phyloP scores from a whole-genome alignment of 2,797 vertebrate genomes.

The Sternarchorhynchus goeldii region DNA sequence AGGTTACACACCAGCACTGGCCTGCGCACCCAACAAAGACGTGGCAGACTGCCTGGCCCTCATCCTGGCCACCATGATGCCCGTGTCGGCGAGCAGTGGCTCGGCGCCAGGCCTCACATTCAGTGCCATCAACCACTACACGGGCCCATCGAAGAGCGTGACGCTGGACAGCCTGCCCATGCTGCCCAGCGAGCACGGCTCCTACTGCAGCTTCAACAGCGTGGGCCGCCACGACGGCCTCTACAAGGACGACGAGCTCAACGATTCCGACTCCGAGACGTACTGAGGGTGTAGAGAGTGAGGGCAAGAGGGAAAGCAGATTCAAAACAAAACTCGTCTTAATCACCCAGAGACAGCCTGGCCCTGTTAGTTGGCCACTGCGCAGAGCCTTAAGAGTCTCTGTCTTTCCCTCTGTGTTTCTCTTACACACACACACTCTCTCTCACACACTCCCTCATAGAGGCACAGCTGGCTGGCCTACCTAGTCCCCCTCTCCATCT shows the following conservation, averaged over 20 bases:
- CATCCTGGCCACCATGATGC: slow-evolving; percentile 99
- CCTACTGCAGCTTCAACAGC: slow-evolving; percentile 97
- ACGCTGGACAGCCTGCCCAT: slow-evolving; percentile 91
- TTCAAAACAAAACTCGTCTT: slow-evolving; percentile 39
- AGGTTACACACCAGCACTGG: slow-evolving; percentile 98
- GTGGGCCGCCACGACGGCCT: slow-evolving; percentile 88
- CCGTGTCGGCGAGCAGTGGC: slow-evolving; percentile 84
- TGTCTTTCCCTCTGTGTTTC: background rate
- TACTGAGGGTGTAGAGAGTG: slow-evolving; percentile 76
- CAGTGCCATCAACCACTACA: slow-evolving; percentile 95
- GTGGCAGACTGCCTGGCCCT: slow-evolving; percentile 97
- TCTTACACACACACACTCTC: slow-evolving; percentile 5
- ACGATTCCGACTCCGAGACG: slow-evolving; percentile 97
- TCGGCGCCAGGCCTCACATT: slow-evolving; percentile 85
- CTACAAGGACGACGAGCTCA: slow-evolving; percentile 93
- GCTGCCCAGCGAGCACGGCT: slow-evolving; percentile 86
- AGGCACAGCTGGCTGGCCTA: slow-evolving; percentile 66
- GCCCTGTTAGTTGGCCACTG: slow-evolving; percentile 43
- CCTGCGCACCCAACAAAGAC: slow-evolving; percentile 96
- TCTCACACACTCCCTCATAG: slow-evolving; percentile 19
- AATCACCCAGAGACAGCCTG: slow-evolving; percentile 43
- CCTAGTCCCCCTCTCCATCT: slow-evolving; percentile 48
- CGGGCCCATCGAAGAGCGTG: slow-evolving; percentile 91
- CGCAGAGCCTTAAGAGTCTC: slow-evolving; percentile 50
- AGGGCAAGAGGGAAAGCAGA: slow-evolving; percentile 1